Base-by-base conservation (phyloP, 1,140 invertebrate genomes). In the Thaumatotibia leucotreta region DNA sequence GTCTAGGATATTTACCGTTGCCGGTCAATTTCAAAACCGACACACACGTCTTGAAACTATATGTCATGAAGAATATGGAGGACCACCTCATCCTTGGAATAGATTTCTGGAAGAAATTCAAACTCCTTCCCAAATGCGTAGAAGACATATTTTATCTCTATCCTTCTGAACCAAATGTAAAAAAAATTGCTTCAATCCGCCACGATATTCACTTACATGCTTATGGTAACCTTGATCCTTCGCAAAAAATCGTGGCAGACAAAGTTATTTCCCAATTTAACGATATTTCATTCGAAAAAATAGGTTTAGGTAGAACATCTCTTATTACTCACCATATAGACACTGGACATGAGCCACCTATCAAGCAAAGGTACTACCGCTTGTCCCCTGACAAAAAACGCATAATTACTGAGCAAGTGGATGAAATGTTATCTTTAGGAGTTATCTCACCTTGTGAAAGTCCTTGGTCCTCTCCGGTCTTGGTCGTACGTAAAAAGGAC, bases 291-390 rank as follows among this genome's bases (percentile, higher is more conserved):
- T 31, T 27, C n/a, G 62, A 63, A 20, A 17, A 3, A 4, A 35
- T 5, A 20, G 62, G 62, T 33, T 17, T 63, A 14, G 62, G 62
- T 11, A 35, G 14, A 22, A 68, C 66, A 11, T 10, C 49, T 20
- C 39, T 68, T 54, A 63, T 68, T 33, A 32, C 45, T 1, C 66
- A 68, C 23, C 11, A 8, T 6, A 68, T 68, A 6, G 50, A 68
- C 17, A 68, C 66, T 14, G 66, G 61, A 6, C 45, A 64, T 35
- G 14, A 52, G 11, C 17, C 6, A 22, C 66, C 66, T 1, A 54
- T 68, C 17, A 64, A 52, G 23, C 66, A 68, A 50, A 22, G 66
- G 22, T 63, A 54, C 17, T 68, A 68, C 27, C 61, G 61, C 1
- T n/a, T 68, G 39, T 63, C 61, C 20, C 66, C 61, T 8, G 61